phyloP scores from a whole-genome alignment of 2,113 vertebrate genomes.

The Chloropsis hardwickii region DNA sequence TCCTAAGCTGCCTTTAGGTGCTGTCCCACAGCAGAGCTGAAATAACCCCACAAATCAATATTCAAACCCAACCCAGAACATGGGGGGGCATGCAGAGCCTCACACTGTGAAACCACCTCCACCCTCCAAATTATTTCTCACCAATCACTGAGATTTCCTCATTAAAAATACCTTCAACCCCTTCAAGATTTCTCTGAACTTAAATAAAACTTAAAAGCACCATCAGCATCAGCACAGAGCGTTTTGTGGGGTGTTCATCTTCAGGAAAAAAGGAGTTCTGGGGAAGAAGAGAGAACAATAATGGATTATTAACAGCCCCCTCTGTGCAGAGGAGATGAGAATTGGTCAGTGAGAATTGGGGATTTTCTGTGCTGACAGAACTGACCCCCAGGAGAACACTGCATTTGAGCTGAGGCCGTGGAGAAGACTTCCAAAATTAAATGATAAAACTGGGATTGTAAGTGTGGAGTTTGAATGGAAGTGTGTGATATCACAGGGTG shows the following conservation, averaged over 20 bases:
- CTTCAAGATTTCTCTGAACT: neutral
- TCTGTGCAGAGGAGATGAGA: neutral
- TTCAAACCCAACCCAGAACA: neutral
- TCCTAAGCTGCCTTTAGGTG: fast-evolving
- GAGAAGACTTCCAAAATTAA: too few species aligned
- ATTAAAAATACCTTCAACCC: neutral
- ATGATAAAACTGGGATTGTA: too few species aligned
- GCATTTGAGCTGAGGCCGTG: too few species aligned
- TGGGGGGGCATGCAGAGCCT: too few species aligned
- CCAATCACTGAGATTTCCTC: neutral
- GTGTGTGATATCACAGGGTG: too few species aligned
- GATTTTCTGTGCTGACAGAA: neutral
- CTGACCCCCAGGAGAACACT: neutral
- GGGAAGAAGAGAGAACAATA: neutral
- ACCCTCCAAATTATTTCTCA: too few species aligned
- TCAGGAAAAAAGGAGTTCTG: neutral
- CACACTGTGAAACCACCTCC: too few species aligned
- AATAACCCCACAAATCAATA: neutral
- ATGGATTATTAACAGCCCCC: conserved; percentile 81
- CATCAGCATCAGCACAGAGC: neutral
- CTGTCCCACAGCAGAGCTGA: neutral
- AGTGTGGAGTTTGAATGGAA: too few species aligned
- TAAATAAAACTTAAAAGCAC: neutral
- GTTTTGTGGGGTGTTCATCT: neutral
- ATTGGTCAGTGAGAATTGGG: fast-evolving